Evolutionary conservation across 2,888 invertebrate species (phyloP), one percentile per base, ranked within the genome.

Genomic region (Drosophila pseudotalamancana): DNA sequence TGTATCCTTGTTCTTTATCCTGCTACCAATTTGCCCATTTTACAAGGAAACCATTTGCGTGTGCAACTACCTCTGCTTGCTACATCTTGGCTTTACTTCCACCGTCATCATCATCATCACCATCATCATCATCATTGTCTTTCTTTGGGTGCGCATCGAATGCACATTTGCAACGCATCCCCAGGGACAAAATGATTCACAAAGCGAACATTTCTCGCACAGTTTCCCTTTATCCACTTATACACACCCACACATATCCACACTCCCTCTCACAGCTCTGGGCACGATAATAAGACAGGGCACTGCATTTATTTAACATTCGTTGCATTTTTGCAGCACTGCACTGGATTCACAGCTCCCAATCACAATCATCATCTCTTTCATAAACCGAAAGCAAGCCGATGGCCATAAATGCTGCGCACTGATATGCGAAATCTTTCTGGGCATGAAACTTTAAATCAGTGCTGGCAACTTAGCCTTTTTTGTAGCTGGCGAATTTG

Each of bases 191-290:
- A 66, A 56, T 70, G 55, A 49, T 68, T 65, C 71, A 86, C 87
- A 81, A 83, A 86, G 80, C 71, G 68, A 69, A 34, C 64, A 63
- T 86, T 81, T 81, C 66, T 73, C 73, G 77, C 81, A 83, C 71
- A 83, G 71, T 79, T 86, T 83, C 43, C 46, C 59, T 48, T 54
- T 56, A 57, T 64, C 16, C 62, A 49, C 62, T 61, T 32, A 51
- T 54, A 42, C 56, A 45, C 49, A 40, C 42, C 8, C 40, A 25
- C 40, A n/a, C 48, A 29, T 8, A 29, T 11, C 6, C 11, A 31
- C 9, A 8, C n/a, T 18, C 29, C 8, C 39, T 9, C 49, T 18
- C 14, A 31, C 11, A 39, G 34, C 49, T 70, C 59, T 56, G 69
- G 40, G 67, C 32, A 60, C 14, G 55, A 72, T 68, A 72, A 63